Evolutionary conservation across 2,797 vertebrate genomes (phyloP).

Genomic region (Paramormyrops hopkinsi): DNA sequence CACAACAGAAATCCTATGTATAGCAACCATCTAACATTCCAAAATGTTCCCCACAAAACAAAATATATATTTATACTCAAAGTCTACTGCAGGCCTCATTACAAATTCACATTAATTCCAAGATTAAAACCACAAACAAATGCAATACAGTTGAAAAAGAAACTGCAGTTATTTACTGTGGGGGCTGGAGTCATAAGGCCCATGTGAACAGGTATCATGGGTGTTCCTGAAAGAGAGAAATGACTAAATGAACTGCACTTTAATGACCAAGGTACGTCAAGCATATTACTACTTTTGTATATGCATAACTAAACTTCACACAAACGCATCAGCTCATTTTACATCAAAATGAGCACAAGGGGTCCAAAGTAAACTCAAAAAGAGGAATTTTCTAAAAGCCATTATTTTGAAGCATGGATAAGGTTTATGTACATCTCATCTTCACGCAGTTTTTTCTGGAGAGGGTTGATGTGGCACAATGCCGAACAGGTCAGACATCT

Average conservation of each 20-base stretch:
- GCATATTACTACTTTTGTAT: not conserved
- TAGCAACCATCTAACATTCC: not conserved
- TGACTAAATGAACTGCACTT: not conserved
- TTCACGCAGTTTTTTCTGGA: not conserved
- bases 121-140: not conserved
- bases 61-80: not conserved
- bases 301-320: not conserved
- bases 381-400: no score
- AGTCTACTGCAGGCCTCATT: not conserved
- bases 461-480: not conserved
- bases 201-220: constrained; percentile 98
- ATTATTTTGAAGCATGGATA: not conserved
- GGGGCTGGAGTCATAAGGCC: constrained; percentile 88
- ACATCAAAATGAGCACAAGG: not conserved
- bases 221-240: constrained; percentile 64
- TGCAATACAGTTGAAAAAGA: not conserved
- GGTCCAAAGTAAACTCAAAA: not conserved
- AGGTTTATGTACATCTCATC: not conserved
- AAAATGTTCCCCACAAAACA: not conserved
- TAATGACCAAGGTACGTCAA: not conserved
- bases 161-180: constrained; percentile 62
- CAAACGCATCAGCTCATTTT: not conserved
- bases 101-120: constrained; percentile 20
- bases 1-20: constrained; percentile 16
- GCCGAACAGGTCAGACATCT: not conserved